phyloP scores from a whole-genome alignment of 2,797 vertebrate genomes.

The Xenopus petersii region DNA sequence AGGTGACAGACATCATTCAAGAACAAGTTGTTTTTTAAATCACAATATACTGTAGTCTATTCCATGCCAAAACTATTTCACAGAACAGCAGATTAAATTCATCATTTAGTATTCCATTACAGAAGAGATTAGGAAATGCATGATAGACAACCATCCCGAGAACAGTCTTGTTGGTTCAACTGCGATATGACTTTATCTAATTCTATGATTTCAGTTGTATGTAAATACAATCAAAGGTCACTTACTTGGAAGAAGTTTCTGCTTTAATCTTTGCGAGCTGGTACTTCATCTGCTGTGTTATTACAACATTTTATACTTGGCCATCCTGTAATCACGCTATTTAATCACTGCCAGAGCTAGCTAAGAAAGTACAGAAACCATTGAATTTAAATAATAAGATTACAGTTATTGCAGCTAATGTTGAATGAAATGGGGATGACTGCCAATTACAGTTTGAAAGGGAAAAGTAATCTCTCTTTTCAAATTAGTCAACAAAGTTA shows the following conservation, averaged over 20 bases:
- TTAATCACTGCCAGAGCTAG: conserved; percentile 41
- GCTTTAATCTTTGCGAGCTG: conserved; percentile 26
- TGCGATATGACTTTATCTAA: conserved; percentile 39
- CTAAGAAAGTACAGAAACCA: conserved; percentile 36
- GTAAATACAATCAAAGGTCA: conserved; percentile 47
- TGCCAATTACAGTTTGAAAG: conserved; percentile 36
- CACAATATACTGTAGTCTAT: not conserved
- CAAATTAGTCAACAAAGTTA: conserved; percentile 36
- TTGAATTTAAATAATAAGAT: conserved; percentile 45
- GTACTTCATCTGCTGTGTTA: conserved; percentile 22
- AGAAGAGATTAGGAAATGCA: conserved; percentile 27
- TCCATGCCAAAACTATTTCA: conserved; percentile 8
- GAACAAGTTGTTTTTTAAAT: not conserved
- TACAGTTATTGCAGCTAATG: conserved; percentile 18
- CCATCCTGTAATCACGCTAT: conserved; percentile 33
- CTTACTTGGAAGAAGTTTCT: conserved; percentile 16
- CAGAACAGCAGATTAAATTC: conserved; percentile 29
- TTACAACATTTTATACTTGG: conserved; percentile 17
- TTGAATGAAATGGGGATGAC: conserved; percentile 24
- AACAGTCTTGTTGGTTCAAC: conserved; percentile 27
- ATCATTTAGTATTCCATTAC: conserved; percentile 37
- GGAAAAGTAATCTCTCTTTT: conserved; percentile 39
- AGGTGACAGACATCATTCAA: no score
- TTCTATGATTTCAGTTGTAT: conserved; percentile 38
- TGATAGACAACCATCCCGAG: conserved; percentile 21